Evolutionary conservation across 2,113 vertebrate species (phyloP).

Genomic region (Macrotus californicus): DNA sequence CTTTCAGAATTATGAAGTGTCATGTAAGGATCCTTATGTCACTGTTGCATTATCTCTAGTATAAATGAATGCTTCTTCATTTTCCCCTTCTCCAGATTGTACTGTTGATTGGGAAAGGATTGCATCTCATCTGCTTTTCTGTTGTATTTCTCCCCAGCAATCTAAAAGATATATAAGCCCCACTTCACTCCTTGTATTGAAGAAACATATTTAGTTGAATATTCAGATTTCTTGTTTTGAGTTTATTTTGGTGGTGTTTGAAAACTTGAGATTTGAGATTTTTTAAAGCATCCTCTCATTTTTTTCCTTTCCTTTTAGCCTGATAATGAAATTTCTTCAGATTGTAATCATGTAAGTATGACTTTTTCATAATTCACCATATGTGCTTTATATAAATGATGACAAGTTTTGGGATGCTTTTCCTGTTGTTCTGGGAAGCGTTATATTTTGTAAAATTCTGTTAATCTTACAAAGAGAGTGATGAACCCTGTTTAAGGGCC

Average conservation of each 20-base stretch:
- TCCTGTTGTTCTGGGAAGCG: slow-evolving; percentile 18
- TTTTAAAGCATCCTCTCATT: slow-evolving; percentile 23
- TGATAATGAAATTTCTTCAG: slow-evolving; percentile 93
- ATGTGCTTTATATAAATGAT: slow-evolving; percentile 10
- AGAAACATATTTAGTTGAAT: slow-evolving; percentile 34
- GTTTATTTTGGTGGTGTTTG: slow-evolving; percentile 47
- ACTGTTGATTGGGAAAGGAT: neutral
- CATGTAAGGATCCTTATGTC: neutral
- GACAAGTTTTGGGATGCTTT: slow-evolving; percentile 16
- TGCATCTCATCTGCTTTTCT: neutral
- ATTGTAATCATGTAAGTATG: slow-evolving; percentile 97
- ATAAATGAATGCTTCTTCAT: neutral
- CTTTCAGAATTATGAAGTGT: neutral
- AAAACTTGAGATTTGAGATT: slow-evolving; percentile 37
- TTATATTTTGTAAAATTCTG: slow-evolving; percentile 29
- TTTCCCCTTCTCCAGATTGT: neutral
- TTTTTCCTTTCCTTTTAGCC: slow-evolving; percentile 76
- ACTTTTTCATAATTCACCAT: slow-evolving; percentile 14
- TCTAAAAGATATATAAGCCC: neutral
- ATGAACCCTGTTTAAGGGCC: neutral
- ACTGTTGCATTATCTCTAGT: neutral
- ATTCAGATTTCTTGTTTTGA: slow-evolving; percentile 44
- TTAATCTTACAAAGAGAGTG: slow-evolving; percentile 13
- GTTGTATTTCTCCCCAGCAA: neutral
- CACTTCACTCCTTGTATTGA: neutral